These are phyloP conservation scores for Bubo bubo DNA, from an alignment of 2,113 vertebrate species.

Conservation along the genomic window DNA sequence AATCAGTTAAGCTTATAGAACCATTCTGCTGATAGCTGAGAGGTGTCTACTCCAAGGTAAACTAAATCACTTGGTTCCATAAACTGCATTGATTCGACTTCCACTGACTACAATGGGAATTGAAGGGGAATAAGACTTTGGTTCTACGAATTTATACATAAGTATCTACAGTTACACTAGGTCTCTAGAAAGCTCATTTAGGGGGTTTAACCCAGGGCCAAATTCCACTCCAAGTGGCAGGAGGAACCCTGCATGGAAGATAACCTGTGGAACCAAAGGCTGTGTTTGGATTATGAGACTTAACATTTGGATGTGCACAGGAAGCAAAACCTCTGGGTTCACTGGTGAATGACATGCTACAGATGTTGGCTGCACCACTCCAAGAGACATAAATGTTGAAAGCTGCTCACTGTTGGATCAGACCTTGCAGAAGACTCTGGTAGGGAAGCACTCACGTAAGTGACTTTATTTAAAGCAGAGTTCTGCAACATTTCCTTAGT, in stretches of 20 bases:
- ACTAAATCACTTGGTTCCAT: not conserved
- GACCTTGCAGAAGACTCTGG: not conserved
- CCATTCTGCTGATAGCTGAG: not conserved
- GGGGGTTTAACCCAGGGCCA: not conserved
- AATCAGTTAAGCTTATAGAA: not conserved
- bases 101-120: not conserved
- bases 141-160: not conserved
- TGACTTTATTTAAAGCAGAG: not conserved
- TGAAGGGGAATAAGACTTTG: not conserved
- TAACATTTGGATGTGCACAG: not conserved
- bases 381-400: not conserved
- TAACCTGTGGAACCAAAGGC: not conserved
- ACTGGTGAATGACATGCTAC: rapidly evolving
- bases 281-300: not conserved
- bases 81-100: not conserved
- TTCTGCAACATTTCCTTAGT: not conserved
- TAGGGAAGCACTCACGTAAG: not conserved
- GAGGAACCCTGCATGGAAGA: not conserved
- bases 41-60: not conserved
- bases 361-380: not conserved
- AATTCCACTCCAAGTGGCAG: not conserved
- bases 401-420: not conserved
- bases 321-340: not conserved
- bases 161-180: not conserved
- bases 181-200: not conserved